Base-by-base conservation (phyloP, 2,888 invertebrate genomes). In the Aelia acuminata region DNA sequence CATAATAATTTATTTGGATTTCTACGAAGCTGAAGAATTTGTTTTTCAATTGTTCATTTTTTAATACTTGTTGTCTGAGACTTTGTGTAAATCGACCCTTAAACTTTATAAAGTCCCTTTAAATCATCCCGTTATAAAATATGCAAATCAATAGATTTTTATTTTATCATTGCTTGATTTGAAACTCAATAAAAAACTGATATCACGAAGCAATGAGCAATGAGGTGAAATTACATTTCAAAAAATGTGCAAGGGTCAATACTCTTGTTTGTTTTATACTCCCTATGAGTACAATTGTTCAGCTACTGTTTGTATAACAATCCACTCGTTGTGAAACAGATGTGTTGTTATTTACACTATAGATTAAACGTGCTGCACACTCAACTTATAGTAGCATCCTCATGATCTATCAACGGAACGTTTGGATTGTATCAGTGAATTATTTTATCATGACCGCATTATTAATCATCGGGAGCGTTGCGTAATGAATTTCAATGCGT, bases 401-500 rank as follows among this genome's bases (percentile, higher is more conserved):
- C 63, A 70, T 70, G 18, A 15, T 70, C 8, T 70, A 70, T 70
- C 1, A 7, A 18, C 31, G 35, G 31, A 70, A 26, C 63, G 26
- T 22, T 57, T 26, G 13, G 26, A 57, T 57, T 57, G 26, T 57
- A 10, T 26, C 26, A 7, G 31, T 70, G 63, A 70, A 35, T 70
- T 70, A 70, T 35, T 70, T 70, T 70, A 70, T 70, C 63, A 70
- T 70, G 31, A 35, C 31, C 63, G 63, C 31, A 63, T 63, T 63
- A 63, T 63, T 70, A 70, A 70, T 70, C 31, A 3, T 43, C 18
- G 0, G 15, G 7, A 20, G 63, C 5, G 26, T 35, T 70, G 31
- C 31, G 63, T 70, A 70, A 70, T 70, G 63, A 70, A 70, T 70
- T 35, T 22, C 63, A 63, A 63, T 57, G 57, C 26, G 26, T 63